A percentile compares a stretch with the other conserved stretches of the same genome.
Evolutionary conservation across 2,888 invertebrate genomes (phyloP).

Genomic region (Aphodius sticticus): DNA sequence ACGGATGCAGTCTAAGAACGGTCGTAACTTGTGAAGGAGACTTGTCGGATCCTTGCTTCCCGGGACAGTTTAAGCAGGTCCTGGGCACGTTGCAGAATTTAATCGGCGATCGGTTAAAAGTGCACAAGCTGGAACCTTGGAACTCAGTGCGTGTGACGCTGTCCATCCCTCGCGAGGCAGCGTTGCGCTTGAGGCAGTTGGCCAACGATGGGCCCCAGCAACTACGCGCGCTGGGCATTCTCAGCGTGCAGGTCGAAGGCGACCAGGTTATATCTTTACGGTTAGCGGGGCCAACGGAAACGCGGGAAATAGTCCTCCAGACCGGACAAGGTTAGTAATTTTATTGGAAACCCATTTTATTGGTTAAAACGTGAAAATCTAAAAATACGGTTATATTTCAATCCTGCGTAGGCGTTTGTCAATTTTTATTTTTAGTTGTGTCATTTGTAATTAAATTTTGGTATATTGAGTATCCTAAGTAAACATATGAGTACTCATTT

Average conservation of each 20-base stretch:
- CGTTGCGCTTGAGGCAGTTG: conserved; percentile 87
- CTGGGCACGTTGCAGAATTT: conserved; percentile 80
- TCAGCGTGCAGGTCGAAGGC: conserved; percentile 93
- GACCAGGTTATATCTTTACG: conserved; percentile 80
- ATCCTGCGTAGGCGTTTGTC: neutral
- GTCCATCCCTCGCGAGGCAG: conserved; percentile 96
- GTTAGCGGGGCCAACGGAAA: conserved; percentile 70
- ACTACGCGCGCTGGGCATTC: conserved; percentile 90
- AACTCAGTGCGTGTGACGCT: conserved; percentile 97
- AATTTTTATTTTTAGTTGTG: no score
- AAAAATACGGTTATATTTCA: conserved; percentile 7
- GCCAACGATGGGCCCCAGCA: conserved; percentile 91
- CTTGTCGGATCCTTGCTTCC: conserved; percentile 87
- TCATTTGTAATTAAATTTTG: no score
- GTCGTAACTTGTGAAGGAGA: conserved; percentile 94
- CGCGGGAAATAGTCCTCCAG: conserved; percentile 74
- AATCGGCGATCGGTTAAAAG: conserved; percentile 67
- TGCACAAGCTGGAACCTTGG: conserved; percentile 94
- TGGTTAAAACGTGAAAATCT: neutral
- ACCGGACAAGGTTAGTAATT: conserved; percentile 59
- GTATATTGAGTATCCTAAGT: no score
- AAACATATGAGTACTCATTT: no score
- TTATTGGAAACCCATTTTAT: no score
- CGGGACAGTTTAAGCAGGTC: conserved; percentile 79
- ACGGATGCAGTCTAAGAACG: conserved; percentile 79